Conservation (phyloP, 2,797 vertebrate genomes). For the Columba guinea region DNA sequence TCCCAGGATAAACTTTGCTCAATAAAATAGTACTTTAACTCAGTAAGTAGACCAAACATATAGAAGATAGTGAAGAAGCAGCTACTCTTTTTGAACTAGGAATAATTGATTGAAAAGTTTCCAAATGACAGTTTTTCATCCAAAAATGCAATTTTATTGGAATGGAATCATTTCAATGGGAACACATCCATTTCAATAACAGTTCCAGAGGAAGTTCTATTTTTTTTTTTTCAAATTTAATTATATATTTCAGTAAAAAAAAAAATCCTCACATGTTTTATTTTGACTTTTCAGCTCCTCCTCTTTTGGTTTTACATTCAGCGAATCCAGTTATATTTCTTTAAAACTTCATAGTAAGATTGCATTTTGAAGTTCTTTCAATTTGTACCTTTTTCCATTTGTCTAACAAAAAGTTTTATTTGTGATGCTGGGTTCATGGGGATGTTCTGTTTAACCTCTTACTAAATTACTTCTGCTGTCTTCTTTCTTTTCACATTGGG, state of each 20-base stretch:
- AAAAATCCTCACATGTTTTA: background rate
- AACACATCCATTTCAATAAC: background rate
- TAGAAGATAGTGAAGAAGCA: background rate
- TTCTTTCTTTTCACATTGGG: background rate
- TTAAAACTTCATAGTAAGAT: background rate
- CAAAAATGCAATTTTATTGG: background rate
- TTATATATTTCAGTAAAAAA: background rate
- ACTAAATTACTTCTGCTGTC: background rate
- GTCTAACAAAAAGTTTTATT: background rate
- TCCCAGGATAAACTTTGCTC: background rate
- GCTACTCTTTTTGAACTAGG: background rate
- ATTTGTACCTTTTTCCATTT: background rate
- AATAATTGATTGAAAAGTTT: background rate
- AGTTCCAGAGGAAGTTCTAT: background rate
- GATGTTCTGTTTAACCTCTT: background rate
- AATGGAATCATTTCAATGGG: background rate
- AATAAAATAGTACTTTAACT: background rate
- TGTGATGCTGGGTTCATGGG: background rate
- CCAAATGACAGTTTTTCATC: background rate
- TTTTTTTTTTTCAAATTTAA: background rate
- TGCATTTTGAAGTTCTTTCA: background rate
- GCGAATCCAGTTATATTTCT: background rate
- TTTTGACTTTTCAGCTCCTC: background rate
- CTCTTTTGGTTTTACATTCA: background rate
- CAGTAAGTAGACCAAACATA: background rate